These are phyloP conservation scores for Papilio xuthus DNA, from an alignment of 1,140 invertebrate species.

Conservation along the genomic window DNA sequence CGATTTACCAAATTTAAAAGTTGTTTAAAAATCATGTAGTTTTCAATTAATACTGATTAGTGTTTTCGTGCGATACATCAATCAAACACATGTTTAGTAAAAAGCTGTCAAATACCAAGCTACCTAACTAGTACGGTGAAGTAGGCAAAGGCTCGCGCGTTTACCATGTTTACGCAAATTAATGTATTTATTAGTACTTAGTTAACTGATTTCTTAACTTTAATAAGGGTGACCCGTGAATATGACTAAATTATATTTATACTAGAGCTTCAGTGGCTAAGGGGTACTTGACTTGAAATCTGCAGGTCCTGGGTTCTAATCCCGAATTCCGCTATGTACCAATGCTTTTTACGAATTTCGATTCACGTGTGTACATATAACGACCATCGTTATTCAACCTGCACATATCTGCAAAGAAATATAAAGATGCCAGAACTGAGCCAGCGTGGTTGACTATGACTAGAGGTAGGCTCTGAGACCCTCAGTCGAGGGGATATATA, in stretches of 20 bases:
- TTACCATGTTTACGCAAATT: slow-evolving; percentile 30
- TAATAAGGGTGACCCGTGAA: not conserved
- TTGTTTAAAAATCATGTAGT: not conserved
- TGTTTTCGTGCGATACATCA: slow-evolving; percentile 15
- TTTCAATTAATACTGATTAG: slow-evolving; percentile 27
- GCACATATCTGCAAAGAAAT: no score
- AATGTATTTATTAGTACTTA: slow-evolving; percentile 34
- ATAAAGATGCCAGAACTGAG: no score
- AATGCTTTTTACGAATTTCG: no score
- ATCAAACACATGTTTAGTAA: slow-evolving; percentile 33
- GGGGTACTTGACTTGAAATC: no score
- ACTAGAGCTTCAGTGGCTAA: no score
- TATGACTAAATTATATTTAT: not conserved
- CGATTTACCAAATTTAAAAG: not conserved
- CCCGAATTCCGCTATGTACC: no score
- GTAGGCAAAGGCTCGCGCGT: slow-evolving; percentile 27
- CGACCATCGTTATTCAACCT: no score
- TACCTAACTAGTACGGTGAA: slow-evolving; percentile 31
- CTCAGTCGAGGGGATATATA: no score
- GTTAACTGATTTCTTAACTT: slow-evolving; percentile 3
- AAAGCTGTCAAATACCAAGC: slow-evolving; percentile 30
- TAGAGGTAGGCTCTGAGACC: no score
- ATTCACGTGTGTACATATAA: no score
- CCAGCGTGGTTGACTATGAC: no score
- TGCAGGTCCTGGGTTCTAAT: no score